Percentiles rank a stretch among this genome's conserved stretches.
phyloP scores from a whole-genome alignment of 2,888 invertebrate genomes.

The Drosophila neotestacea region DNA sequence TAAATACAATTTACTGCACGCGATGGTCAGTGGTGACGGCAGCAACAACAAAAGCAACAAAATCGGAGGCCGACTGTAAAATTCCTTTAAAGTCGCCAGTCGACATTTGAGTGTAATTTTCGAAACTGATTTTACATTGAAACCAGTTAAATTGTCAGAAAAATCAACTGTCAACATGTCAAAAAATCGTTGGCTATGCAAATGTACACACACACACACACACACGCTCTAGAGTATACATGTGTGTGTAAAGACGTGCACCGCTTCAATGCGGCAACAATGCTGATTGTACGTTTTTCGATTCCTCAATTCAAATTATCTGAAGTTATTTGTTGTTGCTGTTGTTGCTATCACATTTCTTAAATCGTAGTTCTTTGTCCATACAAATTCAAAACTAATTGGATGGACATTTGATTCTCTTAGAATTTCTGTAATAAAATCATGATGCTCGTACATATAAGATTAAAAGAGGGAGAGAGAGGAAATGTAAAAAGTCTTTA shows the following conservation, averaged over 20 bases:
- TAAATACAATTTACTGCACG: slow-evolving; percentile 77
- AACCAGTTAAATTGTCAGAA: slow-evolving; percentile 85
- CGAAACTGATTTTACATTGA: slow-evolving; percentile 84
- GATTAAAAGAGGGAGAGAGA: neutral
- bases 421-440: slow-evolving; percentile 14
- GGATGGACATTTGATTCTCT: slow-evolving; percentile 23
- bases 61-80: slow-evolving; percentile 60
- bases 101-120: slow-evolving; percentile 80
- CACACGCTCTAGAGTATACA: slow-evolving; percentile 5
- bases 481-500: neutral
- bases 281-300: slow-evolving; percentile 62
- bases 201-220: slow-evolving; percentile 58
- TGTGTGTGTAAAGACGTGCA: slow-evolving; percentile 53
- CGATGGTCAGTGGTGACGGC: slow-evolving; percentile 68
- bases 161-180: slow-evolving; percentile 85
- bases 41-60: slow-evolving; percentile 8
- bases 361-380: slow-evolving; percentile 41
- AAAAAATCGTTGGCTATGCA: slow-evolving; percentile 82
- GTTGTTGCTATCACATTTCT: slow-evolving; percentile 40
- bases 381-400: slow-evolving; percentile 55
- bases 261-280: slow-evolving; percentile 57
- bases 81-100: slow-evolving; percentile 82
- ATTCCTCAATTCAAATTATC: slow-evolving; percentile 65
- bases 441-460: slow-evolving; percentile 4
- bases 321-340: slow-evolving; percentile 47